Evolutionary conservation across 1,140 invertebrate genomes (phyloP), one percentile per base, ranked within the genome.

Genomic region (Contarinia nasturtii): DNA sequence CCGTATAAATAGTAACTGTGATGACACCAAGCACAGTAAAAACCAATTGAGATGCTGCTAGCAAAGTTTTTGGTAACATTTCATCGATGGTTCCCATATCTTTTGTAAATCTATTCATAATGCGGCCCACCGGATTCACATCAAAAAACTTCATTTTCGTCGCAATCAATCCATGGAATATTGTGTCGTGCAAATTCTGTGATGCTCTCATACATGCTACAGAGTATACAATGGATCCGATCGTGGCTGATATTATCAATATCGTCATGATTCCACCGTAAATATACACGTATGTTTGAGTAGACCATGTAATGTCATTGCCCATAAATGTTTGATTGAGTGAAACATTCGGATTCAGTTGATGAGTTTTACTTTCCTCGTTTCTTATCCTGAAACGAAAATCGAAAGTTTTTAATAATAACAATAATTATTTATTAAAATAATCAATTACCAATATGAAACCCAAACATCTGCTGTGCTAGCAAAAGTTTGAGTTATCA

Each of bases 71-170:
- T 43, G 91, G 90, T n/a, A 96, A 63, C 1, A 80, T 58, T 63
- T 95, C 90, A 58, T 94, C 91, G 51, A 93, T 75, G 1, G 79
- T 74, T 1, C 84, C 82, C 58, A 84, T 74, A 51, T 86, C 82
- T 63, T 83, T 84, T 2, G 80, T 77, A 52, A 86, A 86, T 36
- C 81, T 60, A 57, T 84, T 86, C 2, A 86, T 58, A 19, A 83
- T 81, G 42, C 79, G 58, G 2, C 81, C 81, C 34, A 75, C 76
- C 2, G 80, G 78, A 59, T 82, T 89, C 0, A 69, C 73, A 50
- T 89, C 80, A 51, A 86, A 91, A 55, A 89, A 91, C 48, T 73
- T 60, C 76, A 88, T 82, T 10, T 76, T 71, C 2, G 74, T 69
- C 33, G 3, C 36, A 11, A 50, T 46, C 5, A 47, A 18, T 44